Conservation (phyloP, 2,113 vertebrate species). For the Patagioenas fasciata region DNA sequence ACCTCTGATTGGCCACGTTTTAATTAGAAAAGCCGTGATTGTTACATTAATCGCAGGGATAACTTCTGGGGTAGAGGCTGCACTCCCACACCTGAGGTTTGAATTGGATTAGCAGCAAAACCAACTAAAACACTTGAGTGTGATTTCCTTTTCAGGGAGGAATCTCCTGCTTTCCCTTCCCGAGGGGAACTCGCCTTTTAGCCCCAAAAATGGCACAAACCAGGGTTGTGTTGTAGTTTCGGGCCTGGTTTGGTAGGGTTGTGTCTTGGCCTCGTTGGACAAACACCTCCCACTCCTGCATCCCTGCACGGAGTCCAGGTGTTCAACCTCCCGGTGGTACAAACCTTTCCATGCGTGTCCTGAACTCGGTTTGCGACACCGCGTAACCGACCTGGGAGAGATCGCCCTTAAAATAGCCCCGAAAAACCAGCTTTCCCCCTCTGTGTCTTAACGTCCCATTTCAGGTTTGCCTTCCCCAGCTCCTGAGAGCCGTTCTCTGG, state of each 20-base stretch:
- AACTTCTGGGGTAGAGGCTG: not conserved
- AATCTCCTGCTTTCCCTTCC: not conserved
- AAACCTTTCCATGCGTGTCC: not conserved
- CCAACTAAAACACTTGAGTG: not conserved
- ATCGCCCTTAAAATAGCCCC: not conserved
- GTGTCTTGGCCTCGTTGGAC: not conserved
- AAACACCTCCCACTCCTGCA: not conserved
- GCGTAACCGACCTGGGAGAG: not conserved
- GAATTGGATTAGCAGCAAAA: not conserved
- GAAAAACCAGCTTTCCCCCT: not conserved
- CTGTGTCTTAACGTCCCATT: not conserved
- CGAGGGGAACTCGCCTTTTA: not conserved
- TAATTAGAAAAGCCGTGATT: rapidly evolving
- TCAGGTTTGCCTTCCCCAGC: not conserved
- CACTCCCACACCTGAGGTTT: not conserved
- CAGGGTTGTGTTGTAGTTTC: rapidly evolving
- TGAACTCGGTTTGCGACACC: not conserved
- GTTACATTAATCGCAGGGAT: not conserved
- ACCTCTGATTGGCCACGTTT: not conserved
- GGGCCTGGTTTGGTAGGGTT: not conserved
- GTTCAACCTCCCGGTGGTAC: not conserved
- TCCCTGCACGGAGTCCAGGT: no score
- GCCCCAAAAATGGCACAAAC: not conserved
- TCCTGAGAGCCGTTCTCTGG: not conserved
- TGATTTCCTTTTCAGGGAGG: not conserved